These are phyloP conservation scores for Ictalurus punctatus DNA, from an alignment of 2,113 vertebrate genomes.

Conservation along the genomic window DNA sequence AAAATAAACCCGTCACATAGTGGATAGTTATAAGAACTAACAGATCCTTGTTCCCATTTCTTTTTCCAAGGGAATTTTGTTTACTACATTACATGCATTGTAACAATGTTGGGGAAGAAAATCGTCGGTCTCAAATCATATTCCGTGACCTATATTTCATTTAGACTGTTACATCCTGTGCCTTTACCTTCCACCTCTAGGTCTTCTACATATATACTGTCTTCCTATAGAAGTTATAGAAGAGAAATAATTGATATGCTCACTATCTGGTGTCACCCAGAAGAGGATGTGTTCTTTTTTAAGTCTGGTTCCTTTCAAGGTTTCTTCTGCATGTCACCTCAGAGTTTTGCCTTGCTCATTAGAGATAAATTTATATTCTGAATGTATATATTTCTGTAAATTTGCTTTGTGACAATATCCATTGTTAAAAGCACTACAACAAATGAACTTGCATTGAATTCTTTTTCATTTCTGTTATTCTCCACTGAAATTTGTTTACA, in stretches of 20 bases:
- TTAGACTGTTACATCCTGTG: background rate
- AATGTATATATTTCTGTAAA: background rate
- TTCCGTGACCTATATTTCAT: background rate
- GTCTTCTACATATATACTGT: background rate
- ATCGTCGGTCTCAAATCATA: background rate
- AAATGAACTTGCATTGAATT: background rate
- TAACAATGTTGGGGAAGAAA: background rate
- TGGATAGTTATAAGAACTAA: background rate
- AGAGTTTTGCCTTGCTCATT: background rate
- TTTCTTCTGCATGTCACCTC: background rate
- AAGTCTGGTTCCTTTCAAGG: background rate
- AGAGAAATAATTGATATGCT: background rate
- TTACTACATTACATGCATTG: background rate
- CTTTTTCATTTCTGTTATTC: background rate
- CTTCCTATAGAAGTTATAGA: background rate
- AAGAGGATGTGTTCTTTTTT: background rate
- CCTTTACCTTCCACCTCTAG: too few species aligned
- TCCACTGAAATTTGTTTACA: background rate
- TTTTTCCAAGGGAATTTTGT: too few species aligned
- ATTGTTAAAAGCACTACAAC: background rate
- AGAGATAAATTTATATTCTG: background rate
- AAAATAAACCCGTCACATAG: background rate
- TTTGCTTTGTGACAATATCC: background rate
- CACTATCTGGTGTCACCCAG: background rate
- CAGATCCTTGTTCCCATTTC: too few species aligned